phyloP scores from a whole-genome alignment of 2,113 vertebrate genomes.

The Dunckerocampus dactyliophorus region DNA sequence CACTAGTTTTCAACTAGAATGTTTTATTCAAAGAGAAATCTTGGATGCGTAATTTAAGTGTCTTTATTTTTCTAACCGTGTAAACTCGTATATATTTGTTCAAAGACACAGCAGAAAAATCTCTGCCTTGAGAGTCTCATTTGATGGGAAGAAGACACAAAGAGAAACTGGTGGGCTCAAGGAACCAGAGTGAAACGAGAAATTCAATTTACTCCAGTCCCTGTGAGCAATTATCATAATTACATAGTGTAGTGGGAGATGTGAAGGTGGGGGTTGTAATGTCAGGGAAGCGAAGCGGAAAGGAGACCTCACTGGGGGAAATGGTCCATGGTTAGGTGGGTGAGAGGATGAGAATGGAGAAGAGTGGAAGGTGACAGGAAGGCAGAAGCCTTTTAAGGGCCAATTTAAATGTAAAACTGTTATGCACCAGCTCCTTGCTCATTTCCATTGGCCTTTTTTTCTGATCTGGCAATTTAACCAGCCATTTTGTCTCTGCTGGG shows the following conservation, averaged over 20 bases:
- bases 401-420: constrained; percentile 27
- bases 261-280: constrained; percentile 26
- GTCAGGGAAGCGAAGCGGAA: constrained; percentile 42
- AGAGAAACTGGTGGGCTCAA: constrained; percentile 32
- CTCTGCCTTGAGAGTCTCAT: constrained; percentile 2
- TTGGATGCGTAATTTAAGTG: too few relatives aligned
- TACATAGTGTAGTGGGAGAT: constrained; percentile 48
- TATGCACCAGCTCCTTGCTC: constrained; percentile 14
- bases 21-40: too few relatives aligned
- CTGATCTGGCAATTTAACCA: constrained; percentile 17
- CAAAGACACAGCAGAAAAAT: background rate
- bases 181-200: constrained; percentile 36
- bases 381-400: constrained; percentile 24
- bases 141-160: constrained; percentile 7
- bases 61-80: too few relatives aligned
- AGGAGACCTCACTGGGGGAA: constrained; percentile 32
- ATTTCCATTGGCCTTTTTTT: constrained; percentile 1
- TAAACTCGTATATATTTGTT: background rate
- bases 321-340: constrained; percentile 13
- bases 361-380: constrained; percentile 19
- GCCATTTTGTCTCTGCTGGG: background rate
- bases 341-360: constrained; percentile 26
- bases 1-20: too few relatives aligned
- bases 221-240: constrained; percentile 63
- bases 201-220: constrained; percentile 59